A percentile compares a stretch with the other conserved stretches of the same genome.
These are phyloP conservation scores for Sebastes taczanowskii DNA, from an alignment of 2,797 vertebrate genomes.

Conservation along the genomic window DNA sequence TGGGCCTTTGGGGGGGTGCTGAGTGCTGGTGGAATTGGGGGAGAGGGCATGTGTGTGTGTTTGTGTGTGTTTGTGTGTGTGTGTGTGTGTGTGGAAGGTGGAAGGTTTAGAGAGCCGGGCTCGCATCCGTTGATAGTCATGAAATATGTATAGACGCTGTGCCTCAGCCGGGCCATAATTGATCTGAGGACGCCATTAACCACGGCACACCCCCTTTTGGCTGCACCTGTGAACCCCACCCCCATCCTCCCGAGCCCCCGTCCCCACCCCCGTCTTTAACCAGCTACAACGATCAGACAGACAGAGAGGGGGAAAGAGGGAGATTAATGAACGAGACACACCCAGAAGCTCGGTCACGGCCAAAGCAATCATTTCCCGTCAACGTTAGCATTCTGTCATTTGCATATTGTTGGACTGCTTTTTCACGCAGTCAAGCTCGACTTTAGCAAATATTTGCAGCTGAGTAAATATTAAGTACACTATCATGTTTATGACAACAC, in stretches of 20 bases:
- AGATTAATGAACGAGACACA: slow-evolving; percentile 55
- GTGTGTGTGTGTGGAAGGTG: slow-evolving; percentile 1
- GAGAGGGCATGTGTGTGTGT: neutral
- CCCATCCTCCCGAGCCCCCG: neutral
- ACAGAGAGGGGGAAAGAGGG: slow-evolving; percentile 10
- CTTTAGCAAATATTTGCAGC: slow-evolving; percentile 9
- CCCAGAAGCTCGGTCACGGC: slow-evolving; percentile 55
- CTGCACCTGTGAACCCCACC: slow-evolving; percentile 72
- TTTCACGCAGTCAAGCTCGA: neutral
- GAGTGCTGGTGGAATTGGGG: slow-evolving; percentile 8
- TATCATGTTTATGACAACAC: slow-evolving; percentile 12
- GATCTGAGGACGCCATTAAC: slow-evolving; percentile 66
- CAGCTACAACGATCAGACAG: slow-evolving; percentile 27
- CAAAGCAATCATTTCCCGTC: slow-evolving; percentile 41
- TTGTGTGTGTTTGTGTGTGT: neutral
- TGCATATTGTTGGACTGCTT: slow-evolving; percentile 12
- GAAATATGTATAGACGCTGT: slow-evolving; percentile 77
- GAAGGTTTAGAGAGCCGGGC: slow-evolving; percentile 39
- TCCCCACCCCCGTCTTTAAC: slow-evolving; percentile 41
- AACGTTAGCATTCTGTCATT: slow-evolving; percentile 24
- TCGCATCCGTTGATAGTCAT: slow-evolving; percentile 66
- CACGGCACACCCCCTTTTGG: slow-evolving; percentile 28
- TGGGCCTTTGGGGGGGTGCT: slow-evolving; percentile 14
- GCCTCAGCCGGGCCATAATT: slow-evolving; percentile 66
- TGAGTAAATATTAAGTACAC: slow-evolving; percentile 16